A percentile compares a stretch with the other conserved stretches of the same genome.
Conservation (phyloP, 2,888 invertebrate genomes). For the Saturnia pavonia region DNA sequence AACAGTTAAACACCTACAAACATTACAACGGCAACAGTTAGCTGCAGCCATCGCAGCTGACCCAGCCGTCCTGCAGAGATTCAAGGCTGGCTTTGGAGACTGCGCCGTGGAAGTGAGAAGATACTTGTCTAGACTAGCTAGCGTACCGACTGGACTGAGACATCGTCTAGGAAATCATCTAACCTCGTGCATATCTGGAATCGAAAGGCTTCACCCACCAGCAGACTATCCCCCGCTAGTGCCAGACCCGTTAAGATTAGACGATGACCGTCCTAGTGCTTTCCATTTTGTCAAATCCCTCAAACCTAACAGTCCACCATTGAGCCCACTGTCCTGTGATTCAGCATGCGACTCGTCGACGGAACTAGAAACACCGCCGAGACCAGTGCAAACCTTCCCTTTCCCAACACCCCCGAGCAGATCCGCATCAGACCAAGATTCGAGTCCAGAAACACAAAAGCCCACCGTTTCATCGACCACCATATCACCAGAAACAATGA, state of each 20-base stretch:
- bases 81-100: conserved; percentile 93
- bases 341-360: conserved; percentile 85
- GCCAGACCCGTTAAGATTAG: conserved; percentile 77
- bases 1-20: conserved; percentile 96
- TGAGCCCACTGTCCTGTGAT: conserved; percentile 87
- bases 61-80: conserved; percentile 91
- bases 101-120: conserved; percentile 92
- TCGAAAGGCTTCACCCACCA: conserved; percentile 57
- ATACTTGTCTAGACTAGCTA: conserved; percentile 85
- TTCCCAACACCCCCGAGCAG: conserved; percentile 83
- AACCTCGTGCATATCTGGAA: conserved; percentile 84
- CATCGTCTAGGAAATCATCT: conserved; percentile 86
- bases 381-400: conserved; percentile 67
- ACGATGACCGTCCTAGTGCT: conserved; percentile 70
- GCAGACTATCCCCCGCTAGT: conserved; percentile 78
- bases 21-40: conserved; percentile 92
- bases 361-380: conserved; percentile 77
- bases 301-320: conserved; percentile 84
- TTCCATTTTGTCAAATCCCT: conserved; percentile 69
- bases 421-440: conserved; percentile 80
- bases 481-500: conserved; percentile 69
- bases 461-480: conserved; percentile 80
- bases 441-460: conserved; percentile 76
- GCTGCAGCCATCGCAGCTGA: conserved; percentile 92
- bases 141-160: conserved; percentile 81